phyloP scores from a whole-genome alignment of 2,113 vertebrate genomes.

The Coptodon bakossiorum region DNA sequence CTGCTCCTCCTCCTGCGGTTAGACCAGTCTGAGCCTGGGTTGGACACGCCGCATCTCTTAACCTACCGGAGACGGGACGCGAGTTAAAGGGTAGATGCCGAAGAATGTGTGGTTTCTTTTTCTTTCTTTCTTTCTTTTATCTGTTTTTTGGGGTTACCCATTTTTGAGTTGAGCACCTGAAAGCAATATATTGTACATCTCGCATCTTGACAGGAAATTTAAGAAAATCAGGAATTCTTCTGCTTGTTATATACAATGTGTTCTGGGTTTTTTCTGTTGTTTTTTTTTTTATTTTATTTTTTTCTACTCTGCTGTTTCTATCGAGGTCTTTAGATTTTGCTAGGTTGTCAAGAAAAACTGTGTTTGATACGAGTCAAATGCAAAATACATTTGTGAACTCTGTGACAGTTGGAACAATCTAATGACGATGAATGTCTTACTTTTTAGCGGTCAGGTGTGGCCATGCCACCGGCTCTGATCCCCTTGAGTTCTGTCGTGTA shows the following conservation, averaged over 20 bases:
- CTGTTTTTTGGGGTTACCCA: constrained; percentile 16
- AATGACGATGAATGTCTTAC: constrained; percentile 77
- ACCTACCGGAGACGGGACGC: not conserved
- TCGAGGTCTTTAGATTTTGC: constrained; percentile 69
- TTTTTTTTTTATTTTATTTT: not conserved
- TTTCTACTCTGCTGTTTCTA: constrained; percentile 78
- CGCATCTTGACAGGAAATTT: constrained; percentile 64
- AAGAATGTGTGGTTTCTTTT: constrained; percentile 46
- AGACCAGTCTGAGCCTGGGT: not conserved
- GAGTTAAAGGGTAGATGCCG: constrained; percentile 11
- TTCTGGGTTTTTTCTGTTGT: not conserved
- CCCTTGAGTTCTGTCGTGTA: constrained; percentile 69
- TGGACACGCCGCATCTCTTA: not conserved
- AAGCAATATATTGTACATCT: constrained; percentile 71
- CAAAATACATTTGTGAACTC: constrained; percentile 63
- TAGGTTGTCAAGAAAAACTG: constrained; percentile 61
- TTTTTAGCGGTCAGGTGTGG: constrained; percentile 62
- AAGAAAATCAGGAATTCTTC: constrained; percentile 76
- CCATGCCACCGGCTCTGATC: constrained; percentile 50
- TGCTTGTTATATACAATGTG: constrained; percentile 71
- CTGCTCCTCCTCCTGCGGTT: constrained; percentile 40
- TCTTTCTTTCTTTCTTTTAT: not conserved
- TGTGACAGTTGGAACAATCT: constrained; percentile 72
- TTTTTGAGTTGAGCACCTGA: constrained; percentile 64
- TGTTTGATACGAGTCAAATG: constrained; percentile 70